These are phyloP conservation scores for Drosophila niveifrons DNA, from an alignment of 2,888 invertebrate species.

Conservation along the genomic window DNA sequence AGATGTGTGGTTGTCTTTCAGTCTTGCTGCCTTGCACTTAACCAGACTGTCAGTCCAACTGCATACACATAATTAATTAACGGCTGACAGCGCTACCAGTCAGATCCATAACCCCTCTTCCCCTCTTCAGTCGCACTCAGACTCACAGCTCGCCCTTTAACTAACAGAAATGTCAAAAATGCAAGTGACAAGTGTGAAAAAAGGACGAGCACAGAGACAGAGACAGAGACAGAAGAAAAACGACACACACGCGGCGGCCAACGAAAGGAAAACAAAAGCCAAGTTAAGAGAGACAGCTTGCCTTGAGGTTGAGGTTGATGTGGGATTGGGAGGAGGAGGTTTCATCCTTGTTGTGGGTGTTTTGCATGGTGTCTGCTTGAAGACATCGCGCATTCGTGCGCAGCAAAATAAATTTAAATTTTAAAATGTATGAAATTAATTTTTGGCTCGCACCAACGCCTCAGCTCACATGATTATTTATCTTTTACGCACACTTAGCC, in stretches of 20 bases:
- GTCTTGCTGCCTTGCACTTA: conserved; percentile 48
- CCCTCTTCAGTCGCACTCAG: background rate
- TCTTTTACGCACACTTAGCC: conserved; percentile 79
- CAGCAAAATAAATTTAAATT: conserved; percentile 82
- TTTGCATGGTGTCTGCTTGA: conserved; percentile 54
- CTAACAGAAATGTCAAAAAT: conserved; percentile 80
- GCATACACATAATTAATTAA: conserved; percentile 79
- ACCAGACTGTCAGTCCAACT: conserved; percentile 69
- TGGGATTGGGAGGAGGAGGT: conserved; percentile 2
- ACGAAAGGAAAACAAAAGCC: conserved; percentile 69
- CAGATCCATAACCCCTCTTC: conserved; percentile 35
- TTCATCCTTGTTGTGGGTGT: conserved; percentile 29
- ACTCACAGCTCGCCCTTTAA: conserved; percentile 40
- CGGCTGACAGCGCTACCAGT: conserved; percentile 57
- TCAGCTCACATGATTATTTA: conserved; percentile 79
- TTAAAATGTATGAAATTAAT: conserved; percentile 82
- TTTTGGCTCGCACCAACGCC: conserved; percentile 66
- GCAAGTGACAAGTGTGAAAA: conserved; percentile 80
- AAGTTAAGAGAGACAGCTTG: conserved; percentile 39
- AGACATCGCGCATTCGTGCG: conserved; percentile 77
- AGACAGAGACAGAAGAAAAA: conserved; percentile 35
- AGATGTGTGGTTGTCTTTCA: conserved; percentile 7
- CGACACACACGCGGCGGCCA: conserved; percentile 33
- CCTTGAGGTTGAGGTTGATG: conserved; percentile 24
- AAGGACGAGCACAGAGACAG: conserved; percentile 55